Percentiles rank a stretch among this genome's conserved stretches.
These are phyloP conservation scores for Babylonia areolata DNA, from an alignment of 1,140 invertebrate species.

Conservation along the genomic window DNA sequence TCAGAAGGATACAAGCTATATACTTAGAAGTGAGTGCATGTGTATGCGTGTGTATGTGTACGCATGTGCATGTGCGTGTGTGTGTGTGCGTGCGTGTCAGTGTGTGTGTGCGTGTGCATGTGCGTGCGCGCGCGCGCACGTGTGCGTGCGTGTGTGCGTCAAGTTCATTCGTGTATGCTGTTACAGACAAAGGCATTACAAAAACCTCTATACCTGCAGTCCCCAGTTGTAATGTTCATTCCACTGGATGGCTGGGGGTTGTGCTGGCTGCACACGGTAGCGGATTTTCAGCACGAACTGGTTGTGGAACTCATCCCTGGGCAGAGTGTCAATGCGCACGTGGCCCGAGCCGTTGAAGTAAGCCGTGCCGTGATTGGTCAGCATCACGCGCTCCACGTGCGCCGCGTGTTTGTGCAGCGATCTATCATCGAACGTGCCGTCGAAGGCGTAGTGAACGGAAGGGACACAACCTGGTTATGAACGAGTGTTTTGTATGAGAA, in stretches of 20 bases:
- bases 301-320: conserved; percentile 42
- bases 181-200: too few species aligned
- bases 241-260: conserved; percentile 33
- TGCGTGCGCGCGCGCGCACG: too few species aligned
- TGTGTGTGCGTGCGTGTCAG: too few species aligned
- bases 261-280: conserved; percentile 46
- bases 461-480: conserved; percentile 51
- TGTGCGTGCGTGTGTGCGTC: too few species aligned
- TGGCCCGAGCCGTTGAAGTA: conserved; percentile 52
- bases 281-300: conserved; percentile 55
- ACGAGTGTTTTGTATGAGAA: neutral
- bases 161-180: too few species aligned
- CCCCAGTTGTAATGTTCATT: conserved; percentile 43
- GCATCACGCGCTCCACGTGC: conserved; percentile 44
- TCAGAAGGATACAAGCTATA: too few species aligned
- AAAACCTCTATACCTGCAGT: too few species aligned
- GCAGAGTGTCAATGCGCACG: conserved; percentile 51
- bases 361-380: conserved; percentile 52
- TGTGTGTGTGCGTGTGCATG: too few species aligned
- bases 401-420: conserved; percentile 45
- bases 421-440: conserved; percentile 48
- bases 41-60: too few species aligned
- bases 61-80: too few species aligned
- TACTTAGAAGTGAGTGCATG: too few species aligned
- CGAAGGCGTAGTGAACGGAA: conserved; percentile 50